Evolutionary conservation across 2,113 vertebrate species (phyloP).

Genomic region (Oreochromis spilurus): DNA sequence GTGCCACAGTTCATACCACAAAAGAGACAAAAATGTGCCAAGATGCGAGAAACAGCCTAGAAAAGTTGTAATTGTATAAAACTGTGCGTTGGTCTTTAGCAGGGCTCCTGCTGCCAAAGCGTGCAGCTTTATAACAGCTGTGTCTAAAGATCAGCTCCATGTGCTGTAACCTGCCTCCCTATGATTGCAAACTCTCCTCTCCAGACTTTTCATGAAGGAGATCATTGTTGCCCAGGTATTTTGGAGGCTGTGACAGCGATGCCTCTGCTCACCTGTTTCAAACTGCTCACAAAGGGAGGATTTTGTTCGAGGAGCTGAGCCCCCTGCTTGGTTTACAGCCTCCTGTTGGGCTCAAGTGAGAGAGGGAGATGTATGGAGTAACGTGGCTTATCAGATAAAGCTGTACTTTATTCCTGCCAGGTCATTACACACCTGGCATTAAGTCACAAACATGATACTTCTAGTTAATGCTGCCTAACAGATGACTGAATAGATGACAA

Average conservation of each 20-base stretch:
- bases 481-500: not conserved
- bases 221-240: conserved; percentile 26
- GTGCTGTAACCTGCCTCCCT: not conserved
- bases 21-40: not conserved
- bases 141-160: not conserved
- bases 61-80: not conserved
- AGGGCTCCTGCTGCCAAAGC: not conserved
- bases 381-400: conserved; percentile 39
- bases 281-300: conserved; percentile 28
- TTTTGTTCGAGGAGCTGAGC: not conserved
- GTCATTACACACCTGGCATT: conserved; percentile 9
- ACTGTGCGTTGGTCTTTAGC: not conserved
- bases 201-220: not conserved
- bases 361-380: conserved; percentile 2
- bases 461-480: not conserved
- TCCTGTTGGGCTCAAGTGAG: not conserved
- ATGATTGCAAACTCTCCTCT: not conserved
- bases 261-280: conserved; percentile 10
- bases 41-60: not conserved
- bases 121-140: not conserved
- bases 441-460: not conserved
- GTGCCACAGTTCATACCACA: not conserved
- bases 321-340: conserved; percentile 19
- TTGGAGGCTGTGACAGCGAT: not conserved
- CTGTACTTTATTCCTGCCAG: not conserved